These are phyloP conservation scores for Orbicella faveolata DNA, from an alignment of 64 coral and sea anemone species.

Conservation along the genomic window DNA sequence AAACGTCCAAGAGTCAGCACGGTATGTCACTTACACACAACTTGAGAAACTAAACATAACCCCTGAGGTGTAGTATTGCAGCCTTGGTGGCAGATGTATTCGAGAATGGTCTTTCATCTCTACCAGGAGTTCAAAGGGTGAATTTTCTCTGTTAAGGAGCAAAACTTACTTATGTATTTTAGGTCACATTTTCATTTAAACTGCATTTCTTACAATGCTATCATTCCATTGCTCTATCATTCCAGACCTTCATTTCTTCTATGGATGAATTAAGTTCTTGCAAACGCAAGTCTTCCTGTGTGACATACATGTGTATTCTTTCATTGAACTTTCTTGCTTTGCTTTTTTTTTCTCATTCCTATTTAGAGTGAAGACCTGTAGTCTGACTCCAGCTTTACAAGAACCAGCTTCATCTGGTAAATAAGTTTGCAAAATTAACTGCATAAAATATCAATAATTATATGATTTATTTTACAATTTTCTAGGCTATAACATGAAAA, in stretches of 20 bases:
- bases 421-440: not conserved
- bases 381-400: constrained; percentile 40
- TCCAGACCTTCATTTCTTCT: too few relatives aligned
- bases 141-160: too few relatives aligned
- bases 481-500: not conserved
- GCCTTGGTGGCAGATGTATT: too few relatives aligned
- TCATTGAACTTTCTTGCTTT: not conserved
- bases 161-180: too few relatives aligned
- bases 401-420: constrained; percentile 15
- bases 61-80: too few relatives aligned
- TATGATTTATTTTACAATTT: not conserved
- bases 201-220: too few relatives aligned
- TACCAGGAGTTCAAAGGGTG: too few relatives aligned
- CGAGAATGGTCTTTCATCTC: too few relatives aligned
- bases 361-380: constrained; percentile 42
- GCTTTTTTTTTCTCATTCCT: not conserved
- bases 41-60: too few relatives aligned
- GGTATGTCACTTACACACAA: not conserved
- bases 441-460: not conserved
- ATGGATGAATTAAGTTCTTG: too few relatives aligned
- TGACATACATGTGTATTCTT: not conserved
- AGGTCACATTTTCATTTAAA: too few relatives aligned
- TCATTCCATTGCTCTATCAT: too few relatives aligned
- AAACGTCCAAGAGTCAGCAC: constrained; percentile 32
- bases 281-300: not conserved